Evolutionary conservation across 2,113 vertebrate species (phyloP), one percentile per base, ranked within the genome.

Genomic region (Mobula birostris): DNA sequence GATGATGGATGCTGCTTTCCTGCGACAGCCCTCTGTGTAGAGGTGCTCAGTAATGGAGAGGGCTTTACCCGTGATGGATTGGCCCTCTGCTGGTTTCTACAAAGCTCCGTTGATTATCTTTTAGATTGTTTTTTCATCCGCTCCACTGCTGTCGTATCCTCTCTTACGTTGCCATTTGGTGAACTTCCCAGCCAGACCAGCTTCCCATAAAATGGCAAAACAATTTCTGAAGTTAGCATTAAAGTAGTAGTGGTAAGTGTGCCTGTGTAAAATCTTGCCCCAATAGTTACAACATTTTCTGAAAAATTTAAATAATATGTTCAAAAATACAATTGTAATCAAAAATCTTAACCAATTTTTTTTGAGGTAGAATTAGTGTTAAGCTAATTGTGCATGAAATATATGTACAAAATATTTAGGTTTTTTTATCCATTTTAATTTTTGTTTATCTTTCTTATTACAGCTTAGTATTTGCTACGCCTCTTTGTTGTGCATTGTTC

Each of bases 381-480:
- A 17, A 32, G 9, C 17, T 68, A 72, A 72, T 70, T 92, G 15
- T 40, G 21, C 68, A 1, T 19, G 36, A 70, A 91, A 9, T 94
- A 77, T n/a, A 27, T 87, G n/a, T 48, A 29, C 14, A 8, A 63
- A n/a, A n/a, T 63, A 27, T 94, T 95, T 87, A 79, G 92, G 90
- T 21, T 82, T 72, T 74, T 76, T 4, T 85, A 12, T 76, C 32
- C 40, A 80, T n/a, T 94, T 94, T 93, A 5, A 32, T 74, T 92
- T 24, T 95, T 94, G 94, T 2, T 76, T 94, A 95, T 94, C 95
- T 96, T 95, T 95, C 85, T 79, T 96, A 95, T 94, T 95, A 21
- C 94, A 99, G 99, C 95, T 96, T 99, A 95, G 98, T 99, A 82
- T 99, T 99, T 95, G 99, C 99, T 76, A 99, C 99, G 2, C 99